phyloP scores from a whole-genome alignment of 2,888 invertebrate species.

The Eupithecia centaureata region DNA sequence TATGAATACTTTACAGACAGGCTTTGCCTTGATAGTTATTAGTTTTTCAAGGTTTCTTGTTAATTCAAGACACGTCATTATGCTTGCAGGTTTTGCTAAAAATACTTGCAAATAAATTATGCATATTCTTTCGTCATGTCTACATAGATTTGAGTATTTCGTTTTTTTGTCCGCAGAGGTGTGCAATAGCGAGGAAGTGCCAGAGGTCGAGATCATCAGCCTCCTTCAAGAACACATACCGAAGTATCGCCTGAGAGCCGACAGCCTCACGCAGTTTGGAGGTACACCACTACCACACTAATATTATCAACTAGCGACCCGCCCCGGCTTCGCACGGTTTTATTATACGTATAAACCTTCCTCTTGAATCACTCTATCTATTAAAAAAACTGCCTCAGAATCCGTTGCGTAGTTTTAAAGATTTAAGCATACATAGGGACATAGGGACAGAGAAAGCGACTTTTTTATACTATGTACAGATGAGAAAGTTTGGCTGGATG shows the following conservation, averaged over 20 bases:
- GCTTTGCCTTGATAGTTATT: background rate
- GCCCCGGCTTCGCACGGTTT: too few species aligned
- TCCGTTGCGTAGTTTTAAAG: too few species aligned
- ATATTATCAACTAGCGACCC: too few species aligned
- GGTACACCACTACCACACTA: conserved; percentile 74
- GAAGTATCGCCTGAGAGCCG: conserved; percentile 95
- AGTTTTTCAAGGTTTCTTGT: background rate
- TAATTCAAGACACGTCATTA: background rate
- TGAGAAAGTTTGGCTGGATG: background rate
- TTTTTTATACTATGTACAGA: too few species aligned
- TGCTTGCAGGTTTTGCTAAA: background rate
- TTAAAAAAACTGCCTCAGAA: too few species aligned
- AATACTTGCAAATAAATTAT: background rate
- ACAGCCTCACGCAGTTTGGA: conserved; percentile 95
- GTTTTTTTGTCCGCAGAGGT: conserved; percentile 87
- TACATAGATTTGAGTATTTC: conserved; percentile 2
- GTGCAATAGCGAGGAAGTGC: conserved; percentile 95
- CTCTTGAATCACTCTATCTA: too few species aligned
- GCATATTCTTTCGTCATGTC: background rate
- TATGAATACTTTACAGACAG: background rate
- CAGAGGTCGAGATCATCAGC: conserved; percentile 98
- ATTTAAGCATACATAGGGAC: too few species aligned
- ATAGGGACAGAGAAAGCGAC: too few species aligned
- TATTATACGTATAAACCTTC: too few species aligned
- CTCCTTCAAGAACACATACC: conserved; percentile 97